Evolutionary conservation across 2,113 vertebrate species (phyloP).

Genomic region (Eolophus roseicapilla): DNA sequence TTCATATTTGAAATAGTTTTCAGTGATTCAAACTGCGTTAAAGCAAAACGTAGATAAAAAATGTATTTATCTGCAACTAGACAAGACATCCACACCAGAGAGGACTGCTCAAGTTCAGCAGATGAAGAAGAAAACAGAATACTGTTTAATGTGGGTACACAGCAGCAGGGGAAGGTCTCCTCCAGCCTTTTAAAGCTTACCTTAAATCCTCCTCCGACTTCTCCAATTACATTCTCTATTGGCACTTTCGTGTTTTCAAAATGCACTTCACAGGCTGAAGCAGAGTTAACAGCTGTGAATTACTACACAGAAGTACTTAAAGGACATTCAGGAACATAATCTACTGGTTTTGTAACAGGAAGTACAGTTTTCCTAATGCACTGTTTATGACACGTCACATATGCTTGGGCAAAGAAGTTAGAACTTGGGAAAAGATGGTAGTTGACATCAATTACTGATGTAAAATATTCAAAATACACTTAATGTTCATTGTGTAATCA

Average conservation of each 20-base stretch:
- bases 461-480: neutral
- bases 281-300: neutral
- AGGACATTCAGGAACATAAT: neutral
- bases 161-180: neutral
- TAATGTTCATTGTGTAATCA: neutral
- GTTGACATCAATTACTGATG: neutral
- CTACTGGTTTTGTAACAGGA: neutral
- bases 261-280: slow-evolving; percentile 89
- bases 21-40: neutral
- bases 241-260: slow-evolving; percentile 94
- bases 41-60: neutral
- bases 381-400: neutral
- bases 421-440: neutral
- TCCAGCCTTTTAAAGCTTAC: slow-evolving; percentile 67
- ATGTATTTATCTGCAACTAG: neutral
- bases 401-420: neutral
- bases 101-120: neutral
- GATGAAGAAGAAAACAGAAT: neutral
- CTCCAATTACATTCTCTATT: slow-evolving; percentile 92
- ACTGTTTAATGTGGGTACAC: neutral
- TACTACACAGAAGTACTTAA: neutral
- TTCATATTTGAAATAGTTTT: neutral
- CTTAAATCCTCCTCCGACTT: slow-evolving; percentile 96
- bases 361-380: neutral
- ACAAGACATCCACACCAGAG: neutral